Percentiles rank a stretch among this genome's conserved stretches.
phyloP scores from a whole-genome alignment of 2,113 vertebrate genomes.

The Struthidea cinerea region DNA sequence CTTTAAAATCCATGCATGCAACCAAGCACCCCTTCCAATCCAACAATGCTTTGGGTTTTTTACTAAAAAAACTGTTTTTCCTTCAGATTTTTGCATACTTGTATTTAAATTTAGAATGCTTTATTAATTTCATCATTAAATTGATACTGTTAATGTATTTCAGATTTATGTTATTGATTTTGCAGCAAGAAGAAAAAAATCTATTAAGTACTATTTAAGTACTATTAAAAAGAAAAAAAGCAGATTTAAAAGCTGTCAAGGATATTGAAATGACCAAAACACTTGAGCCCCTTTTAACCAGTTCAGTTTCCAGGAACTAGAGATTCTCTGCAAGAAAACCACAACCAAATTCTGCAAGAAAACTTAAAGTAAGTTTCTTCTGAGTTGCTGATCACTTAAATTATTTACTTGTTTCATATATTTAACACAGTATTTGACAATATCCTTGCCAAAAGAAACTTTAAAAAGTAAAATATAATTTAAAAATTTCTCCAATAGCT shows the following conservation, averaged over 20 bases:
- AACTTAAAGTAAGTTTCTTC: background rate
- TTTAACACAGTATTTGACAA: background rate
- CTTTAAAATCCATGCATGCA: background rate
- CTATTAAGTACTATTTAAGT: background rate
- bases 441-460: background rate
- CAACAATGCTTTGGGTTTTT: fast-evolving
- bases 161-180: background rate
- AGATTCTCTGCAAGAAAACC: background rate
- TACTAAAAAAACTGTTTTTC: background rate
- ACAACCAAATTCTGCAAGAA: background rate
- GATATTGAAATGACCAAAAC: background rate
- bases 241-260: background rate
- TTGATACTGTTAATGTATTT: background rate
- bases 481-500: background rate
- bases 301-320: background rate
- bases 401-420: background rate
- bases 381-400: background rate
- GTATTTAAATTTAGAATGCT: background rate
- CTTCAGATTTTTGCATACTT: background rate
- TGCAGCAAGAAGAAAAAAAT: background rate
- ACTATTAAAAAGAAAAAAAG: background rate
- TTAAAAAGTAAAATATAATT: background rate
- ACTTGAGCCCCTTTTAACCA: background rate
- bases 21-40: background rate
- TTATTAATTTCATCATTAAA: background rate